These are phyloP conservation scores for Agrenia bidenticulata DNA, from an alignment of 2,888 invertebrate genomes.

Conservation along the genomic window DNA sequence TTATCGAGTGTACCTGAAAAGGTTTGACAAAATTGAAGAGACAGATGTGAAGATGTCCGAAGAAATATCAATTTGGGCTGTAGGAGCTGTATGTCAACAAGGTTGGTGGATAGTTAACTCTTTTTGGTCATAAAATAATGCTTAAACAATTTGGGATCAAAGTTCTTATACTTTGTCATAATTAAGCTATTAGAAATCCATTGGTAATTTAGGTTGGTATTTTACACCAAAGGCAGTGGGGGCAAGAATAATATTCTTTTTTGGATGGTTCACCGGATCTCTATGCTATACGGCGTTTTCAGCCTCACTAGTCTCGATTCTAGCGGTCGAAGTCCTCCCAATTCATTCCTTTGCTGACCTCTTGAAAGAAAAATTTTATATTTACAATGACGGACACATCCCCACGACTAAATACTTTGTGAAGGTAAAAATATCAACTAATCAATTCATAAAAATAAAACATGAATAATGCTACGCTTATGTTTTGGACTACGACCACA, in stretches of 20 bases:
- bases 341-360: constrained; percentile 33
- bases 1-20: constrained; percentile 17
- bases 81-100: constrained; percentile 33
- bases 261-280: constrained; percentile 27
- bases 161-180: too few species aligned
- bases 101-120: constrained; percentile 12
- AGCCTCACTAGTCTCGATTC: constrained; percentile 32
- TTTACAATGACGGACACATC: constrained; percentile 17
- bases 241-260: constrained; percentile 25
- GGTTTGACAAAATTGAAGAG: neutral
- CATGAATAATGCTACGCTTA: neutral
- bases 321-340: constrained; percentile 35
- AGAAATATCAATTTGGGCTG: constrained; percentile 32
- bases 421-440: too few species aligned
- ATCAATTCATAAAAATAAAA: neutral
- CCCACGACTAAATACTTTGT: constrained; percentile 16
- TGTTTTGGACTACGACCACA: neutral
- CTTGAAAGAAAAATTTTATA: constrained; percentile 9
- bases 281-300: constrained; percentile 37
- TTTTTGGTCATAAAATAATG: too few species aligned
- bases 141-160: too few species aligned
- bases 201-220: constrained; percentile 41
- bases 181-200: too few species aligned
- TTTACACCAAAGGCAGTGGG: constrained; percentile 26
- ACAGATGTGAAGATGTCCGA: constrained; percentile 15